Percentiles rank a stretch among this genome's conserved stretches.
Conservation (phyloP, 1,140 invertebrate genomes). For the Ceratosolen solmsi region DNA sequence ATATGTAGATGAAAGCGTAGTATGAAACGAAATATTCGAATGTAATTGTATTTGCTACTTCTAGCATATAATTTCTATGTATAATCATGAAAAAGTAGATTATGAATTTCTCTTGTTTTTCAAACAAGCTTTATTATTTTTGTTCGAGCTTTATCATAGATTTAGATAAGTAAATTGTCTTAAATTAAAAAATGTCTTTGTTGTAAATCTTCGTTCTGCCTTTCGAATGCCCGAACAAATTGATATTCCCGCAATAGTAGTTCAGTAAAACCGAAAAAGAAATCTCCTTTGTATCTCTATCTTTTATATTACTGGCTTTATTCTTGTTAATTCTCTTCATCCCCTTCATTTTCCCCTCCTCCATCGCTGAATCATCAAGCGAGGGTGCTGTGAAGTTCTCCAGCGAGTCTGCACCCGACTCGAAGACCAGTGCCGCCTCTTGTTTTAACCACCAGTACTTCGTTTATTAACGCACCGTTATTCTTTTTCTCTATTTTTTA, state of each 20-base stretch:
- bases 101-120: neutral
- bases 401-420: neutral
- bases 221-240: neutral
- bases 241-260: slow-evolving; percentile 7
- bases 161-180: neutral
- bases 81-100: too few species aligned
- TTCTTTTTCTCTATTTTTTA: neutral
- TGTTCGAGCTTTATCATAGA: too few species aligned
- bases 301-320: neutral
- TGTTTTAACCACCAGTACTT: slow-evolving; percentile 21
- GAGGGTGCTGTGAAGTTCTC: neutral
- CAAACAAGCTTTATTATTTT: slow-evolving; percentile 1
- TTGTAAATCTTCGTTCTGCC: neutral
- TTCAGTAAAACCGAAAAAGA: slow-evolving; percentile 9
- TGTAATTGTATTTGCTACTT: too few species aligned
- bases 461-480: slow-evolving; percentile 37
- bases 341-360: slow-evolving; percentile 23
- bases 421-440: neutral
- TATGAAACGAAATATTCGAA: too few species aligned
- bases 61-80: too few species aligned
- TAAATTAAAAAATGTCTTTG: neutral
- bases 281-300: slow-evolving; percentile 6
- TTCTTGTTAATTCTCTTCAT: neutral
- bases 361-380: neutral
- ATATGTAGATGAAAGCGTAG: too few species aligned